These are phyloP conservation scores for Euborellia annulipes DNA, from an alignment of 1,140 invertebrate species.

Conservation along the genomic window DNA sequence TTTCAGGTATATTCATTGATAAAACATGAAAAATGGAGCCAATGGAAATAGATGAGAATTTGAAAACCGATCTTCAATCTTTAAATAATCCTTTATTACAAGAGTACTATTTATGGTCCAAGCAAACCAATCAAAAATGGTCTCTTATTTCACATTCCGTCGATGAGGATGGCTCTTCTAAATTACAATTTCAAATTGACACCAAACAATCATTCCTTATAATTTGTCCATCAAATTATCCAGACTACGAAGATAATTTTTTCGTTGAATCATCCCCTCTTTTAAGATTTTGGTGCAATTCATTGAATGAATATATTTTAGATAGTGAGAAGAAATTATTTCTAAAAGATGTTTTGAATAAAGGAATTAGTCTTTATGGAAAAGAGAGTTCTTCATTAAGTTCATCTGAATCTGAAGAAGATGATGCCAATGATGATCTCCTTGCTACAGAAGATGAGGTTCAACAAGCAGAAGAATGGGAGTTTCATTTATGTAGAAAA, in stretches of 20 bases:
- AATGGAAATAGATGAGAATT: background rate
- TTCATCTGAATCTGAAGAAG: constrained; percentile 10
- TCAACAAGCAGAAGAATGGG: constrained; percentile 19
- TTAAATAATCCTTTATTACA: too few relatives aligned
- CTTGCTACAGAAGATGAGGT: constrained; percentile 9
- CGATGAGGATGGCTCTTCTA: too few relatives aligned
- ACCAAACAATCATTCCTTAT: constrained; percentile 3
- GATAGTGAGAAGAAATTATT: constrained; percentile 7
- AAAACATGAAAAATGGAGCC: background rate
- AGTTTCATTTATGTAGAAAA: constrained; percentile 20
- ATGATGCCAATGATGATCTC: constrained; percentile 7
- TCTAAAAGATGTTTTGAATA: constrained; percentile 5
- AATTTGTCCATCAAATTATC: constrained; percentile 9
- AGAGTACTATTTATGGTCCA: too few relatives aligned
- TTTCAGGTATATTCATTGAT: background rate
- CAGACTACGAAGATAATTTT: constrained; percentile 18
- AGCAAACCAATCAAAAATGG: too few relatives aligned
- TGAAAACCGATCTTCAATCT: background rate
- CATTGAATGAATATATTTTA: constrained; percentile 20
- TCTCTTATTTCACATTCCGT: background rate
- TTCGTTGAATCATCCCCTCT: constrained; percentile 20
- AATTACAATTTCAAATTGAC: too few relatives aligned
- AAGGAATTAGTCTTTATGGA: constrained; percentile 5
- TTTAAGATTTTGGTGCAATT: constrained; percentile 20
- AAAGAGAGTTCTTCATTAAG: constrained; percentile 1